Base-by-base conservation (phyloP, 2,113 vertebrate species). In the Thermophis baileyi region DNA sequence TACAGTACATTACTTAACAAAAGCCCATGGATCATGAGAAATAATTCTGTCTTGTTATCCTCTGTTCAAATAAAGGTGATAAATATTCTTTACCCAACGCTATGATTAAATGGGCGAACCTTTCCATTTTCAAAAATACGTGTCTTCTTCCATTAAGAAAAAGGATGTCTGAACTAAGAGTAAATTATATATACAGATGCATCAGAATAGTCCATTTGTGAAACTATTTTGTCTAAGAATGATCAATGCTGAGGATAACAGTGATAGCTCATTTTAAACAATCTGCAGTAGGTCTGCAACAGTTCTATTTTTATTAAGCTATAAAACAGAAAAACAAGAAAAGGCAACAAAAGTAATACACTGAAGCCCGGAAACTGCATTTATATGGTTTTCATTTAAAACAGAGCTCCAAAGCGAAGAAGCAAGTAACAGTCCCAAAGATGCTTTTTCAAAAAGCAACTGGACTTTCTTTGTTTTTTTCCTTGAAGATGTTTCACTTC, bases 361-460 rank as follows among this genome's bases (percentile, higher is more conserved):
- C 74, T 9, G 90, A 30, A 55, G 47, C 22, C 88, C 0, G 0
- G 93, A 22, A 54, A 96, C 86, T 60, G 4, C 53, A 47, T 85
- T 60, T 49, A 10, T 81, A 25, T 86, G 11, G 49, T 44, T 91
- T 81, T 91, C 51, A 92, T 90, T 53, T 91, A 27, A 25, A 93
- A 53, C 30, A 91, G 49, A 12, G 40, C 44, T 90, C 50, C 87
- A 1, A 89, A 90, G 22, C 93, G 94, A 63, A 93, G 89, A 92
- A 95, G 94, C 25, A 6, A 74, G 20, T 49, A 30, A 53, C 14
- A 30, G 25, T 60, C 25, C 57, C 57, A 60, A 30, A 63, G 27
- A 0, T 30, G 57, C 27, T 63, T 63, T 63, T 63, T 12, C 25
- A 63, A 63, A 12, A 63, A 27, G 27, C 25, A 63, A 63, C 24